Percentiles rank a stretch among this genome's conserved stretches.
These are phyloP conservation scores for Hypena proboscidalis DNA, from an alignment of 2,888 invertebrate genomes.

Conservation along the genomic window DNA sequence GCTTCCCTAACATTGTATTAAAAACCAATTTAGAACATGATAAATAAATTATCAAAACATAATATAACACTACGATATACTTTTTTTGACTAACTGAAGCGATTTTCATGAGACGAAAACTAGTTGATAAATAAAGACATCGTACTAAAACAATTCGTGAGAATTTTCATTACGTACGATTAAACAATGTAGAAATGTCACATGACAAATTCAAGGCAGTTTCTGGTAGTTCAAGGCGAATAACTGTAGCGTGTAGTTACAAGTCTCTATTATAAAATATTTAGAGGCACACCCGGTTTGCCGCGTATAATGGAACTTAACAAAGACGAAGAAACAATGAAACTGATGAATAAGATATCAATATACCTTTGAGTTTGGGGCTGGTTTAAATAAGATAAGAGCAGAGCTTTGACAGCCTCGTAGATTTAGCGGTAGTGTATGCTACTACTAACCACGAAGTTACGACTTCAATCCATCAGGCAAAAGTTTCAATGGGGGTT, in stretches of 20 bases:
- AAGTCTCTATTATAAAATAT: conserved; percentile 29
- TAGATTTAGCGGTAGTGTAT: too few species aligned
- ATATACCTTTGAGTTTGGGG: conserved; percentile 23
- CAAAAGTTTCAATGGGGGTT: too few species aligned
- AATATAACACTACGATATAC: too few species aligned
- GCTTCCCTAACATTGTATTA: too few species aligned
- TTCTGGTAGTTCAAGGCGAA: conserved; percentile 28
- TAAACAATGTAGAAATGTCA: not conserved
- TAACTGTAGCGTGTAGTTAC: conserved; percentile 14
- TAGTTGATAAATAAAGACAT: not conserved
- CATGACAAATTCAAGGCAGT: conserved; percentile 16
- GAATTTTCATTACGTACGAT: not conserved
- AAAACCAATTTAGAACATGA: too few species aligned
- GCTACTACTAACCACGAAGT: too few species aligned
- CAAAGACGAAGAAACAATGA: conserved; percentile 40
- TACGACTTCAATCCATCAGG: too few species aligned
- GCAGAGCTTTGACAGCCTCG: too few species aligned
- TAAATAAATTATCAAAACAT: too few species aligned
- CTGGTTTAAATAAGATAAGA: conserved; percentile 20
- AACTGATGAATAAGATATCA: conserved; percentile 43
- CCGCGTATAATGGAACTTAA: conserved; percentile 20
- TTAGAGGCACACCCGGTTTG: conserved; percentile 15
- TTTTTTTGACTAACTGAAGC: too few species aligned
- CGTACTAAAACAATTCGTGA: not conserved
- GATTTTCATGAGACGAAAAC: too few species aligned